Conservation (phyloP, 1,140 invertebrate genomes). For the Bactericera cockerelli region DNA sequence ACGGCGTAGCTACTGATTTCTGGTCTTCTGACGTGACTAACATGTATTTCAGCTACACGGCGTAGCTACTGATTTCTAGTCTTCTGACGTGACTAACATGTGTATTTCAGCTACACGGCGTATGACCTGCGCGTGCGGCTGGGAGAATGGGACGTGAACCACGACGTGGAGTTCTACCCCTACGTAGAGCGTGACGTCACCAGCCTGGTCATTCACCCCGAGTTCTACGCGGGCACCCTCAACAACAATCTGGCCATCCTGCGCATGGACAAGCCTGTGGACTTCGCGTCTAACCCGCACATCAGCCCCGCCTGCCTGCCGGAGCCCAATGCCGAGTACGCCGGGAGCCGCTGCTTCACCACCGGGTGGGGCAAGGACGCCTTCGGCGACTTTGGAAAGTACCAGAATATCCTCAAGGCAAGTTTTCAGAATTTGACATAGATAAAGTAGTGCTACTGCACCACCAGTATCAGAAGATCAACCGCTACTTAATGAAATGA, state of each 20-base stretch:
- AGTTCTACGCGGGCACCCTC: conserved; percentile 80
- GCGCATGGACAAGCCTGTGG: conserved; percentile 60
- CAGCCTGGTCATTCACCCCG: conserved; percentile 65
- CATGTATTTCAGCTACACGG: too few species aligned
- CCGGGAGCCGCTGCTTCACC: conserved; percentile 67
- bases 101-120: conserved; percentile 46
- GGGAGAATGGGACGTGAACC: conserved; percentile 91
- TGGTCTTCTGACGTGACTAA: too few species aligned
- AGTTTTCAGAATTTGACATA: too few species aligned
- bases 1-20: too few species aligned
- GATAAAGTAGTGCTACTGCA: too few species aligned
- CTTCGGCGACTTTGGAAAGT: conserved; percentile 76
- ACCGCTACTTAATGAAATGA: too few species aligned
- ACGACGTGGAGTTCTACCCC: conserved; percentile 85
- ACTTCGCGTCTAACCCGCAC: conserved; percentile 68
- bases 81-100: too few species aligned
- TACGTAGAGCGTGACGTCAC: conserved; percentile 74
- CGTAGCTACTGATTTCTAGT: too few species aligned
- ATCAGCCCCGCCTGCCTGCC: conserved; percentile 80
- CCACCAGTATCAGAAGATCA: too few species aligned
- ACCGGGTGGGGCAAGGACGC: conserved; percentile 92
- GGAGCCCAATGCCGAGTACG: conserved; percentile 59
- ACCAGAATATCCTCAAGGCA: conserved; percentile 71
- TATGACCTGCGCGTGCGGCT: conserved; percentile 68
- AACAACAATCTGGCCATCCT: conserved; percentile 78